Conservation (phyloP, 2,888 invertebrate genomes). For the Ellobium chinense region DNA sequence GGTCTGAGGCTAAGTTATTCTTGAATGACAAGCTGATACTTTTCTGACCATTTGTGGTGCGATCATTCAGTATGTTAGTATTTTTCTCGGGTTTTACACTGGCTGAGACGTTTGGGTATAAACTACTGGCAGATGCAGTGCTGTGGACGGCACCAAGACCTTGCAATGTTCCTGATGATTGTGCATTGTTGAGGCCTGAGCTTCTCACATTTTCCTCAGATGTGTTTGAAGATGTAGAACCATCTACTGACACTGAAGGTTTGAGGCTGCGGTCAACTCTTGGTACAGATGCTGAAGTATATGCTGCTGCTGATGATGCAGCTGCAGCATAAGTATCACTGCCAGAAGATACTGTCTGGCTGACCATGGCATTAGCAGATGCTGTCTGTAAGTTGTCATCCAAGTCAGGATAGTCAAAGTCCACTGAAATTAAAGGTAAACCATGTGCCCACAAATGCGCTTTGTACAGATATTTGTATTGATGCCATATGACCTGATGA, state of each 20-base stretch:
- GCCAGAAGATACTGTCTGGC: neutral
- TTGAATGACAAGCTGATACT: slow-evolving; percentile 29
- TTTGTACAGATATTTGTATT: too few relatives aligned
- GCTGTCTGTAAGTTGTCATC: slow-evolving; percentile 57
- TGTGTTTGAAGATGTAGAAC: slow-evolving; percentile 4
- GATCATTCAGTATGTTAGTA: slow-evolving; percentile 39
- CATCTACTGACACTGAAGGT: slow-evolving; percentile 36
- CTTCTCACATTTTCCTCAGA: neutral
- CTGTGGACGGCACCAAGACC: neutral
- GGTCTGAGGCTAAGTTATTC: slow-evolving; percentile 28
- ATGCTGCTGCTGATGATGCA: neutral
- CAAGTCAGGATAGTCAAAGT: slow-evolving; percentile 77
- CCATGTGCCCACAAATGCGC: too few relatives aligned
- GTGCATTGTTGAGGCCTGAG: slow-evolving; percentile 17
- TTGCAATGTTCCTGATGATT: neutral
- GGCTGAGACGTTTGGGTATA: slow-evolving; percentile 37
- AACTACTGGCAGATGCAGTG: neutral
- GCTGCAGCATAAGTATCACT: neutral
- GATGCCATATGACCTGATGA: too few relatives aligned
- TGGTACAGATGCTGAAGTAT: slow-evolving; percentile 29
- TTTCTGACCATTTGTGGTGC: slow-evolving; percentile 1
- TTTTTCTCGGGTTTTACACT: slow-evolving; percentile 35
- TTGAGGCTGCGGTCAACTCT: slow-evolving; percentile 53
- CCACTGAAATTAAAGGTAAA: slow-evolving; percentile 66
- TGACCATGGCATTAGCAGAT: neutral